Conservation (phyloP, 1,140 invertebrate genomes). For the Listronotus oregonensis region DNA sequence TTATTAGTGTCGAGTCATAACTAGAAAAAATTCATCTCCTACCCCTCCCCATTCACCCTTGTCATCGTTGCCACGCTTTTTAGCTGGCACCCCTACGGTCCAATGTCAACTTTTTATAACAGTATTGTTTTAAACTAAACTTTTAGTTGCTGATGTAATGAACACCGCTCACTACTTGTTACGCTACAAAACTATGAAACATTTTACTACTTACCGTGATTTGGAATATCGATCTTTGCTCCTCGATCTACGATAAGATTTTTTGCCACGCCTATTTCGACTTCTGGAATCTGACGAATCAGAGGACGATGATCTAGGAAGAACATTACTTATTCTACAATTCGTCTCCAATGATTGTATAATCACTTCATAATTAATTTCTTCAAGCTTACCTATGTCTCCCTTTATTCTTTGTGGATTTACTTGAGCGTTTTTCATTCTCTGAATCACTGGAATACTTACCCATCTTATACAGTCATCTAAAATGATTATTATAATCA, state of each 20-base stretch:
- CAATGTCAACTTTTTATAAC: too few relatives aligned
- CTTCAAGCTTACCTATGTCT: slow-evolving; percentile 45
- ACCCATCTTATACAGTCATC: slow-evolving; percentile 39
- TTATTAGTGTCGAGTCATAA: too few relatives aligned
- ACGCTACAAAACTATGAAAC: not conserved
- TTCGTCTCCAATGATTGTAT: slow-evolving; percentile 18
- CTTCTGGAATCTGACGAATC: slow-evolving; percentile 44
- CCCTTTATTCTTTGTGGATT: slow-evolving; percentile 45
- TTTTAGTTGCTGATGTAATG: not conserved
- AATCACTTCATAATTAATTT: slow-evolving; percentile 16
- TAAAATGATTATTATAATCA: too few relatives aligned
- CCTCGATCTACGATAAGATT: slow-evolving; percentile 36
- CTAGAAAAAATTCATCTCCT: too few relatives aligned
- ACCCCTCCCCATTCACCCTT: too few relatives aligned
- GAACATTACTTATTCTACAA: slow-evolving; percentile 23
- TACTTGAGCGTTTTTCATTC: slow-evolving; percentile 45
- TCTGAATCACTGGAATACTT: slow-evolving; percentile 53
- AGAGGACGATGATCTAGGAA: slow-evolving; percentile 46
- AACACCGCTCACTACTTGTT: not conserved
- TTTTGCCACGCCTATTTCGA: slow-evolving; percentile 37
- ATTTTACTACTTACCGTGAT: slow-evolving; percentile 12
- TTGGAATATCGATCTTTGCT: slow-evolving; percentile 27
- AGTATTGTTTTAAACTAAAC: too few relatives aligned
- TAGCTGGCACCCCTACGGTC: too few relatives aligned
- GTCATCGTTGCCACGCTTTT: too few relatives aligned